Base-by-base conservation (phyloP, 2,113 vertebrate genomes). In the Mastomys natalensis region DNA sequence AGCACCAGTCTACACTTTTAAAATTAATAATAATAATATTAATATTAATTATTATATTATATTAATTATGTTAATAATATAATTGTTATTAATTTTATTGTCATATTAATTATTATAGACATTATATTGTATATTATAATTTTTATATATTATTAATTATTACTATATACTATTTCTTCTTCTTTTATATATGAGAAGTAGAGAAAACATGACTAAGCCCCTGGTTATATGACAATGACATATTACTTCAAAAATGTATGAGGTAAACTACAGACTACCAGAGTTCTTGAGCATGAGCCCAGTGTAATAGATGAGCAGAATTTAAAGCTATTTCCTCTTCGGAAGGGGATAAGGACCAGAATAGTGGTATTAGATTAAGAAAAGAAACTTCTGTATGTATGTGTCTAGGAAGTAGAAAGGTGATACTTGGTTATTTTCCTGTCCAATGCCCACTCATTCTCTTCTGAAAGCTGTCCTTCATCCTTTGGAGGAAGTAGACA, bases 11-110 rank as follows among this genome's bases (percentile, higher is more conserved):
- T 64, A 3, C 8, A 34, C 40, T 76, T 72, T n/a, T 76, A 37
- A 85, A 92, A 80, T 26, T 31, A 86, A n/a, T 87, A 43, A 82
- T 31, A 86, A n/a, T 87, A 43, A 77, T n/a, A 86, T 29, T 86
- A 43, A 48, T 48, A 48, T 51, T 51, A 5, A 51, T 51, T 9
- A 51, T 51, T 51, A 51, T 51, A 51, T 11, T 51, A 51, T 11
- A 11, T 51, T 51, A 11, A 51, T 51, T 51, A 51, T 51, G 11
- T 51, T 51, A 51, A 51, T 51, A 1, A 11, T 51, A 11, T 51
- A 11, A 51, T 51, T 51, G 11, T 51, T 51, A 51, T 51, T 51
- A 51, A 51, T 51, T 51, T 11, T 51, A 48, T 48, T 48, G 45
- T 45, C 45, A 51, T 51, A 51, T 51, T 51, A 48, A 48, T 51